Conservation (phyloP, 2,797 vertebrate genomes). For the Sphaeramia orbicularis region DNA sequence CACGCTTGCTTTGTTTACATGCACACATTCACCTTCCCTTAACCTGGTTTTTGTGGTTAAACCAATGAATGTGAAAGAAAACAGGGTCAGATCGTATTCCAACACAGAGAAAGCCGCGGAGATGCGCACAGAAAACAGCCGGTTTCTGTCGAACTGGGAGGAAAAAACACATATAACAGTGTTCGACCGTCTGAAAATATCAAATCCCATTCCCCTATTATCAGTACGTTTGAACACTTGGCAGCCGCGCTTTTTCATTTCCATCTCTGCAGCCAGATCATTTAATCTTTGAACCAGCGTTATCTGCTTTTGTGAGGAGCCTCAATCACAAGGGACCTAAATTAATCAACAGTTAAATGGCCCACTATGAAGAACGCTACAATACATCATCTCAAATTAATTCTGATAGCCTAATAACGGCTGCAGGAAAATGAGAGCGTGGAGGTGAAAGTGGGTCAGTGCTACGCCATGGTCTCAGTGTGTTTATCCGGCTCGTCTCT, state of each 20-base stretch:
- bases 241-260: constrained; percentile 16
- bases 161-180: too few species aligned
- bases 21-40: constrained; percentile 7
- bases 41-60: not conserved
- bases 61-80: constrained; percentile 1
- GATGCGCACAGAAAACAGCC: not conserved
- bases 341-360: constrained; percentile 14
- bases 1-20: constrained; percentile 1
- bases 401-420: constrained; percentile 14
- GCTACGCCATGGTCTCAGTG: not conserved
- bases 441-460: constrained; percentile 22
- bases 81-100: not conserved
- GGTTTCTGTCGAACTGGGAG: too few species aligned
- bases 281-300: not conserved
- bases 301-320: not conserved
- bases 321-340: not conserved
- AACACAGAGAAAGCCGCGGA: not conserved
- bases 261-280: not conserved
- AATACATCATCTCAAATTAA: constrained; percentile 14
- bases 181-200: not conserved
- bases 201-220: not conserved
- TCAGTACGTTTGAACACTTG: constrained; percentile 3
- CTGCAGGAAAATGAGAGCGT: constrained; percentile 5
- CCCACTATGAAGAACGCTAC: not conserved
- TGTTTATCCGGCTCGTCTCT: not conserved